Percentiles rank a stretch among this genome's conserved stretches.
These are phyloP conservation scores for Vultur gryphus DNA, from an alignment of 2,797 vertebrate genomes.

Conservation along the genomic window DNA sequence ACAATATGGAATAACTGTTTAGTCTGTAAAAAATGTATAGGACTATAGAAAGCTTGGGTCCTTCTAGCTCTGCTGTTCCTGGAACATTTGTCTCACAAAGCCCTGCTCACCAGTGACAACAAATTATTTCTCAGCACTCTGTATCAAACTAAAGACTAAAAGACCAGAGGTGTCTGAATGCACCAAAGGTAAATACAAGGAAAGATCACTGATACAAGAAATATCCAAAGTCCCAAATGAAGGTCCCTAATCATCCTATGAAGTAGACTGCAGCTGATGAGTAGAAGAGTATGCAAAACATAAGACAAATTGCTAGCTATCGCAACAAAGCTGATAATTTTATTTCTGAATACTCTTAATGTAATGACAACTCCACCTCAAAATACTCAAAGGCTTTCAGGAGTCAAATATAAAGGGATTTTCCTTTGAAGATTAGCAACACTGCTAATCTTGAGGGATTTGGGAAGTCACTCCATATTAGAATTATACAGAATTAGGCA, in stretches of 20 bases:
- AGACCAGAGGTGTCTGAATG: background rate
- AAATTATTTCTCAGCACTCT: background rate
- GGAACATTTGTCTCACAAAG: background rate
- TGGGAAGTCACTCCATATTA: background rate
- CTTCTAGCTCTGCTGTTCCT: background rate
- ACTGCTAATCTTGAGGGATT: background rate
- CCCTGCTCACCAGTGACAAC: background rate
- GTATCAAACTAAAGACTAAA: background rate
- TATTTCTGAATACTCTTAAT: background rate
- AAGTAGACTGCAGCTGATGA: background rate
- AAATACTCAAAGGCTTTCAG: background rate
- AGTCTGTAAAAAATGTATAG: background rate
- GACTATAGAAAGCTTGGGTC: background rate
- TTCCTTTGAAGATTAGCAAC: background rate
- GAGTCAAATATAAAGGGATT: background rate
- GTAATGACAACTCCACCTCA: background rate
- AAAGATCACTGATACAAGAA: background rate
- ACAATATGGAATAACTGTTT: background rate
- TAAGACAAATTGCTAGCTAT: background rate
- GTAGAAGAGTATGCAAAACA: background rate
- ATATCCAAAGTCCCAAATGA: background rate
- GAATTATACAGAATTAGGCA: background rate
- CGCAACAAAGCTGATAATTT: background rate
- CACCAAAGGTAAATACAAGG: background rate
- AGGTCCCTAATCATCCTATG: background rate